Base-by-base conservation (phyloP, 2,888 invertebrate genomes). In the Tachystola acroxantha region DNA sequence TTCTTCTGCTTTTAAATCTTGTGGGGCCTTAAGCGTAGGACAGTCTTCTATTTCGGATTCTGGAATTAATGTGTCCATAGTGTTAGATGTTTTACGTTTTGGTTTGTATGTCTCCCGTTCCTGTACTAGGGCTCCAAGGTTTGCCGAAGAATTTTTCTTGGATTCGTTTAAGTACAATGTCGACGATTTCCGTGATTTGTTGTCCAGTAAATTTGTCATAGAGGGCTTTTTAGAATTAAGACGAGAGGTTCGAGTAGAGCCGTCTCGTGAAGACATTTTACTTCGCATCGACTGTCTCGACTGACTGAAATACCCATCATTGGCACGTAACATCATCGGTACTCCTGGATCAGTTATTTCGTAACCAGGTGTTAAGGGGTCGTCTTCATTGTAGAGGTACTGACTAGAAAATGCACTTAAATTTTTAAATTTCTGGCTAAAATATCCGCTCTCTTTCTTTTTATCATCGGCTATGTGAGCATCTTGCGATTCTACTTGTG, bases 271-370 rank as follows among this genome's bases (percentile, higher is more conserved):
- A 10, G 84, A 75, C 9, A 81, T 14, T 45, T 63, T 70, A 43
- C 81, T 86, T 53, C 55, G 72, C n/a, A n/a, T 3, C 1, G 86
- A 84, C 52, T 84, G 85, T 28, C 81, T 65, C 2, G 85, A 85
- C 34, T 87, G 88, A 50, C 88, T 89, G 52, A 87, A 91, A 71
- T 90, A 91, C 1, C 90, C 91, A 50, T 91, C 91, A 45, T 91
- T 91, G 6, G 89, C 87, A 41, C 82, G 65, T 13, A 89, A 61
- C 87, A 93, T 87, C 92, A 92, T 93, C 0, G 92, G 92, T 4
- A 90, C 85, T 34, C 90, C 91, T 0, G 92, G 91, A 43, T 91
- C 91, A 1, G 88, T 89, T 13, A 92, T 90, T 70, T 91, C 90
- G 53, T 91, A 91, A 16, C 91, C 91, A 0, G 90, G 74, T 31